Percentiles rank a stretch among this genome's conserved stretches.
Evolutionary conservation across 2,797 vertebrate species (phyloP).

Genomic region (Bradypodion ventrale): DNA sequence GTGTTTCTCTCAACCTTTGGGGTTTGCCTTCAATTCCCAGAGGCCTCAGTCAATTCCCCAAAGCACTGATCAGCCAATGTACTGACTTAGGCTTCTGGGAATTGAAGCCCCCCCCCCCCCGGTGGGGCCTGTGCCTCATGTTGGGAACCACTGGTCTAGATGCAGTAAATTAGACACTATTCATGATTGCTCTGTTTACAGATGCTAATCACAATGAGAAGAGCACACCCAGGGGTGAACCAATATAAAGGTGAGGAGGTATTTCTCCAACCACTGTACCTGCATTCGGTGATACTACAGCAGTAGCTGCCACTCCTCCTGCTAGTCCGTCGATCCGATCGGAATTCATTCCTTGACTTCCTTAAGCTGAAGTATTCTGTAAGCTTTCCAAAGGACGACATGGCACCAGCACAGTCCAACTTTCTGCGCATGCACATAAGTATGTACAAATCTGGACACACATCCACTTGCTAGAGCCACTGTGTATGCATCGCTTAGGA

Average conservation of each 20-base stretch:
- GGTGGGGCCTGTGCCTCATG: too few species aligned
- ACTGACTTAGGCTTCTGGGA: too few species aligned
- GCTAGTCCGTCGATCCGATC: constrained; percentile 75
- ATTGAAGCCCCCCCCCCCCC: too few species aligned
- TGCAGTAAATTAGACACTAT: too few species aligned
- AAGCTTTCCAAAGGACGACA: constrained; percentile 93
- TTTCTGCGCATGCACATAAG: not conserved
- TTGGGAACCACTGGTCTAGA: too few species aligned
- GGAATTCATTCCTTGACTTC: constrained; percentile 88
- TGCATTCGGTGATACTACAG: constrained; percentile 89
- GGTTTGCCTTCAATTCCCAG: too few species aligned
- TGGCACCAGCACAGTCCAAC: constrained; percentile 51
- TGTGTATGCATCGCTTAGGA: not conserved
- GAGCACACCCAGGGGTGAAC: not conserved
- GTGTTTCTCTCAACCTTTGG: too few species aligned
- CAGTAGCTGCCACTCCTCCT: constrained; percentile 88
- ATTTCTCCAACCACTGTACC: constrained; percentile 75
- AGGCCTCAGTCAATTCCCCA: too few species aligned
- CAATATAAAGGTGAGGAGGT: not conserved
- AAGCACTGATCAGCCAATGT: too few species aligned
- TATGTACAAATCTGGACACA: not conserved
- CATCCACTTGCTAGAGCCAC: constrained; percentile 29
- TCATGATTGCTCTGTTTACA: not conserved
- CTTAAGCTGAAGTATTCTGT: constrained; percentile 92
- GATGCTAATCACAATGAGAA: not conserved